Evolutionary conservation across 2,113 vertebrate genomes (phyloP).

Genomic region (Sphyrna mokarran): DNA sequence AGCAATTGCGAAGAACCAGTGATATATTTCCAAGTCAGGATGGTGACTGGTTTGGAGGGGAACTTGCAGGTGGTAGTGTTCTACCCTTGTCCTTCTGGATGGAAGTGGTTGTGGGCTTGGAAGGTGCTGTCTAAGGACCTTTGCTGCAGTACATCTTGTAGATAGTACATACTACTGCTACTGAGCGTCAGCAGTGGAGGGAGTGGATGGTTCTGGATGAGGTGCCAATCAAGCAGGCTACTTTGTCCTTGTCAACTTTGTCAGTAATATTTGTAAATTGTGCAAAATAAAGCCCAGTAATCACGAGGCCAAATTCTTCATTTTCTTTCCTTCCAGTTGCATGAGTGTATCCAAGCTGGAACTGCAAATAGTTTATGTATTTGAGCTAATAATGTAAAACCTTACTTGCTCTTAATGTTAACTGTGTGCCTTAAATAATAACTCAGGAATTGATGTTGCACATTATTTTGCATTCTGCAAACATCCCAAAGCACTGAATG

Average conservation of each 20-base stretch:
- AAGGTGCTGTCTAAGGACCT: too few species aligned
- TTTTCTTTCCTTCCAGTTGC: neutral
- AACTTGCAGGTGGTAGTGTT: too few species aligned
- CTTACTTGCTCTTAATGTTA: neutral
- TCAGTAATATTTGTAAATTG: neutral
- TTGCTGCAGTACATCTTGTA: too few species aligned
- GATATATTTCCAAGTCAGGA: too few species aligned
- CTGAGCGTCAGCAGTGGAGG: too few species aligned
- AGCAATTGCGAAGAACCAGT: too few species aligned
- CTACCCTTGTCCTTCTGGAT: too few species aligned
- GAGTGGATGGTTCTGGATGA: too few species aligned
- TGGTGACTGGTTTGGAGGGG: too few species aligned
- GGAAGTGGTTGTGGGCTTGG: too few species aligned
- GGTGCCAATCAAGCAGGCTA: too few species aligned
- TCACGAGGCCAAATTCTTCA: neutral
- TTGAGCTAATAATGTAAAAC: neutral
- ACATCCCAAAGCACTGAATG: neutral
- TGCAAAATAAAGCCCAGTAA: neutral
- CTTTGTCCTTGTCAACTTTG: neutral
- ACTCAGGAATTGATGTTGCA: neutral
- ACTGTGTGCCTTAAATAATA: neutral
- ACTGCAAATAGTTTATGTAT: neutral
- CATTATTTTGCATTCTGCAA: neutral
- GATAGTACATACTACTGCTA: too few species aligned
- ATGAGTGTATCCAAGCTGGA: neutral